phyloP scores from a whole-genome alignment of 2,113 vertebrate species.

The Serilophus lunatus region DNA sequence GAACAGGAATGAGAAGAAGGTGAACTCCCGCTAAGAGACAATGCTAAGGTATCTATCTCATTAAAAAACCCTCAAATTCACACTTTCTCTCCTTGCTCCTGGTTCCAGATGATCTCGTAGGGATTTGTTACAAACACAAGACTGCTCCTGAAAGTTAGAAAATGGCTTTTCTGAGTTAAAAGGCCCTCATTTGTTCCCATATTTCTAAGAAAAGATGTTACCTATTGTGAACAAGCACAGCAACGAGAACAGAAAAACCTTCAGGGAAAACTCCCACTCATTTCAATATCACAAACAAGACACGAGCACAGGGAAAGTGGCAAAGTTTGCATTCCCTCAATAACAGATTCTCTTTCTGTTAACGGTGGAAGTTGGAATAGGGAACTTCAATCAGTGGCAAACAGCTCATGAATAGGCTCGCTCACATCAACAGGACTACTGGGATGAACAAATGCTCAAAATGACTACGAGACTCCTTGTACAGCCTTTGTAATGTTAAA shows the following conservation, averaged over 20 bases:
- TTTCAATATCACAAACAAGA: conserved; percentile 62
- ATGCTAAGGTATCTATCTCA: not conserved
- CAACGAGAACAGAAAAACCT: conserved; percentile 10
- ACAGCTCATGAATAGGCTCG: conserved; percentile 56
- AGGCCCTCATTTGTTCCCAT: not conserved
- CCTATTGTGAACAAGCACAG: not conserved
- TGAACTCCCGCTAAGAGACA: conserved; percentile 3
- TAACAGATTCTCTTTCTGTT: conserved; percentile 49
- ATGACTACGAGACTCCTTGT: conserved; percentile 47
- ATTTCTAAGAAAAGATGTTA: not conserved
- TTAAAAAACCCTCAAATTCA: not conserved
- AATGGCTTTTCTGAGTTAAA: not conserved
- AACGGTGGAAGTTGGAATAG: not conserved
- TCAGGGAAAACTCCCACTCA: not conserved
- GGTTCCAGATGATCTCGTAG: not conserved
- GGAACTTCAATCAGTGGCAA: conserved; percentile 45
- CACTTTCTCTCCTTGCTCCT: not conserved
- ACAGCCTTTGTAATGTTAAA: conserved; percentile 65
- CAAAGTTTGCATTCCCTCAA: conserved; percentile 55
- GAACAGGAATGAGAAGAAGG: not conserved
- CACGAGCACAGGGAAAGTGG: conserved; percentile 29
- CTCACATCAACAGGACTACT: conserved; percentile 64
- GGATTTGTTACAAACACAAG: not conserved
- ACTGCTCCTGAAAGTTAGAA: not conserved
- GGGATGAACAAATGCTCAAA: conserved; percentile 62